Percentiles rank a stretch among this genome's conserved stretches.
These are phyloP conservation scores for Channa maculata DNA, from an alignment of 2,113 vertebrate genomes.

Conservation along the genomic window DNA sequence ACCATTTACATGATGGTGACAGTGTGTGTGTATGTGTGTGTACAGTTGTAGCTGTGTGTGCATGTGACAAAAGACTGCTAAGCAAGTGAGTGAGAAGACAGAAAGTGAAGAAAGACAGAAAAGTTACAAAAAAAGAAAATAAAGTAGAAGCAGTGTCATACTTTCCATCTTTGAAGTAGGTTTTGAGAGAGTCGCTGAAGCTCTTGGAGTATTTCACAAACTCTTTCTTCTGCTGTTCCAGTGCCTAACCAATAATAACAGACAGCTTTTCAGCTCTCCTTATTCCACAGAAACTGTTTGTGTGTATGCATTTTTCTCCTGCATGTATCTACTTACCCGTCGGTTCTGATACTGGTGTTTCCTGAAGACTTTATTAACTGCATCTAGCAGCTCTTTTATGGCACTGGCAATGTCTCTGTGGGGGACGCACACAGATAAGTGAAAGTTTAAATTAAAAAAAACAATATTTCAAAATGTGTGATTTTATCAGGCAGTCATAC, in stretches of 20 bases:
- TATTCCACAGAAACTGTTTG: slow-evolving; percentile 37
- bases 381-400: slow-evolving; percentile 97
- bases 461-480: slow-evolving; percentile 39
- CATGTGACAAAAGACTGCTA: slow-evolving; percentile 3
- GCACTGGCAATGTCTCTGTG: slow-evolving; percentile 94
- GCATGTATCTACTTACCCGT: slow-evolving; percentile 77
- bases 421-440: slow-evolving; percentile 39
- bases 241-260: slow-evolving; percentile 84
- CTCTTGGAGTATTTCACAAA: slow-evolving; percentile 99
- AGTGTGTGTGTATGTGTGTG: slow-evolving; percentile 11
- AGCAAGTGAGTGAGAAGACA: slow-evolving; percentile 26
- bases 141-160: slow-evolving; percentile 79
- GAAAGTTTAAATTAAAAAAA: not conserved
- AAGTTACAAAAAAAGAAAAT: slow-evolving; percentile 24
- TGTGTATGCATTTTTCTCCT: not conserved
- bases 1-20: slow-evolving; percentile 58
- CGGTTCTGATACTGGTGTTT: slow-evolving; percentile 96
- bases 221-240: slow-evolving; percentile 98
- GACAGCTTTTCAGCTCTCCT: slow-evolving; percentile 59
- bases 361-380: slow-evolving; percentile 95
- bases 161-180: slow-evolving; percentile 99
- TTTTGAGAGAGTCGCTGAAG: slow-evolving; percentile 98
- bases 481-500: slow-evolving; percentile 34
- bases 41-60: slow-evolving; percentile 3
- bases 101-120: slow-evolving; percentile 77